phyloP scores from a whole-genome alignment of 37 sponge, comb jelly and placozoan genomes.

The Theonella swinhoei region DNA sequence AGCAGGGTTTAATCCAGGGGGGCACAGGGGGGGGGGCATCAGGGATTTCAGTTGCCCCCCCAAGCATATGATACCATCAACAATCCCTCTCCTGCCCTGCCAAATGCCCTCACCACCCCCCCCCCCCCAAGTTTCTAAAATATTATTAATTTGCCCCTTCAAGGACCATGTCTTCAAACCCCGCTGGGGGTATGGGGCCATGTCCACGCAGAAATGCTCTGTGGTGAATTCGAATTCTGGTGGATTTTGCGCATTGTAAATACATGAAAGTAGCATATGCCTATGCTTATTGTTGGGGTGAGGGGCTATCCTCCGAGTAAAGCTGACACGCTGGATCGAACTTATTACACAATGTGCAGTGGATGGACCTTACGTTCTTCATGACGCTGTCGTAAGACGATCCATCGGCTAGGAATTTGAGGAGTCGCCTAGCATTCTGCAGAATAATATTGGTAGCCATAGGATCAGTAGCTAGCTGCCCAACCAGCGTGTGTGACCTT shows the following conservation, averaged over 20 bases:
- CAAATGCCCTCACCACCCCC: no score
- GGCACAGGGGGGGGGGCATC: no score
- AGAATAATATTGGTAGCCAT: conserved; percentile 21
- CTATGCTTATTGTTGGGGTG: not conserved
- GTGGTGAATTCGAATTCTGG: no score
- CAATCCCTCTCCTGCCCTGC: no score
- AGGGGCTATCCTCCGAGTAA: not conserved
- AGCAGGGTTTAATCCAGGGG: no score
- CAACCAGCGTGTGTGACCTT: not conserved
- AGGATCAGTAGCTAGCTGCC: not conserved
- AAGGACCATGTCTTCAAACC: no score
- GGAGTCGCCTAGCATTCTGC: not conserved
- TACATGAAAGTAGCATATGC: not conserved
- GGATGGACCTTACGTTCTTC: conserved; percentile 7
- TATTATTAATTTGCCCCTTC: no score
- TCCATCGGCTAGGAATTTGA: conserved; percentile 14
- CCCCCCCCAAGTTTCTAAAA: no score
- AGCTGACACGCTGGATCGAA: not conserved
- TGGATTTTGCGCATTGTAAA: not conserved
- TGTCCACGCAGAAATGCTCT: not conserved
- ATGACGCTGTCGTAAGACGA: conserved; percentile 16
- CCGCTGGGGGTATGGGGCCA: not conserved
- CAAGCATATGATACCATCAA: no score
- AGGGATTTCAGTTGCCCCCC: no score
- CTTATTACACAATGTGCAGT: not conserved